A percentile compares a stretch with the other conserved stretches of the same genome.
Conservation (phyloP, 2,797 vertebrate species). For the Cyclura pinguis region DNA sequence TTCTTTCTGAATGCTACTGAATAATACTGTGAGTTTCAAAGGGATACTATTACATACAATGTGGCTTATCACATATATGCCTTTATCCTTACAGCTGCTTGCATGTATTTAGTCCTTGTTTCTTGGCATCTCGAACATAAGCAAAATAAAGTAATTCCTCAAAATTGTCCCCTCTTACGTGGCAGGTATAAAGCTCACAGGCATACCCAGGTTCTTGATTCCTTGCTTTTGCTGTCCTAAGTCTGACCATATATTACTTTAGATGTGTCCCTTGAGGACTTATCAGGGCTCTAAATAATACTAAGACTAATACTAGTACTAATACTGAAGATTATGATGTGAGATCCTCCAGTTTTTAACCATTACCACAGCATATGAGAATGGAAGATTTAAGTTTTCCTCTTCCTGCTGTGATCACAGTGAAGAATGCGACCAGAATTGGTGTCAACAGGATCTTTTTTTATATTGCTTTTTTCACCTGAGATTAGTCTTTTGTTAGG, state of each 20-base stretch:
- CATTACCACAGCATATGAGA: background rate
- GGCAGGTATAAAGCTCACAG: background rate
- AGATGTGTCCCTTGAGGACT: background rate
- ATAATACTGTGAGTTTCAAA: constrained; percentile 35
- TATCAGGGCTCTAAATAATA: background rate
- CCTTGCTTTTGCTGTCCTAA: background rate
- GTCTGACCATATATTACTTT: background rate
- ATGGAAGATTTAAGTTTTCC: background rate
- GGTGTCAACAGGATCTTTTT: background rate
- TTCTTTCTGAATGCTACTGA: constrained; percentile 34
- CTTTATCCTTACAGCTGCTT: background rate
- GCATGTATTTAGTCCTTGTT: background rate
- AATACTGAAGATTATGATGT: background rate
- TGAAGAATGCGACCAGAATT: background rate
- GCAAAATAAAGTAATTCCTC: background rate
- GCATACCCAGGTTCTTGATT: background rate
- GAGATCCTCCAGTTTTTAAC: background rate
- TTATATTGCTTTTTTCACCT: background rate
- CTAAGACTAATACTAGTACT: too few species aligned
- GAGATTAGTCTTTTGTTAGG: background rate
- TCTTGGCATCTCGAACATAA: background rate
- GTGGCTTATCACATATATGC: background rate
- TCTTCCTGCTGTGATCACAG: background rate
- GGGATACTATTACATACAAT: background rate
- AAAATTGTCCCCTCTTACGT: background rate